Evolutionary conservation across 2,888 invertebrate genomes (phyloP), one percentile per base, ranked within the genome.

Genomic region (Thera obeliscata): DNA sequence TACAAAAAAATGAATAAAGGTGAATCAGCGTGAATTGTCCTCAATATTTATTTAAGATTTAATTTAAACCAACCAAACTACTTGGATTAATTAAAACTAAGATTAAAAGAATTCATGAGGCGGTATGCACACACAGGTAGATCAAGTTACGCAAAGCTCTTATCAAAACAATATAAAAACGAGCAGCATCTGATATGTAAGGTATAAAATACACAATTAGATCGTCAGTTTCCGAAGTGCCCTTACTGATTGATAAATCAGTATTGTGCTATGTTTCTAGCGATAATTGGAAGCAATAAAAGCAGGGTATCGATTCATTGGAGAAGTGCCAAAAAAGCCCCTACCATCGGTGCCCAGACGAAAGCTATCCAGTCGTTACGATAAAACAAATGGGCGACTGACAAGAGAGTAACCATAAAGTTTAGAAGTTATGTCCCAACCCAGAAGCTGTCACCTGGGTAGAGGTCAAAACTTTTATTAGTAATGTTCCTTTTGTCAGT

Each of bases 211-310:
- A 22, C 22, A 22, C 22, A 9, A 46, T 8, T 46, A 38, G 7
- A 46, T 46, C 11, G 11, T 2, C 8, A 5, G 8, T n/a, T 35
- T 46, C 33, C 7, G 2, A 12, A 43, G 49, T 43, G 7, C 22
- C 33, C 6, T 9, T 61, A 57, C 66, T 60, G 52, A 11, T 61
- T 46, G 41, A 48, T 46, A 48, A 57, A 54, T 63, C 50, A 43
- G 22, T 55, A 55, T 36, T 57, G 56, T 60, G 35, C 59, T 69
- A 59, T 66, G 67, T 71, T 71, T 66, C 43, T 56, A 63, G 69
- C 64, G 67, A 75, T 76, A 73, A 77, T 77, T 77, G 73, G 71
- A 70, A 59, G 56, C 71, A 74, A 76, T 77, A 74, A 72, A 75
- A 75, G 64, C 65, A 66, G 12, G 50, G 66, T 71, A 76, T 75